phyloP scores from a whole-genome alignment of 2,888 invertebrate genomes.

The Idaea dimidiata region DNA sequence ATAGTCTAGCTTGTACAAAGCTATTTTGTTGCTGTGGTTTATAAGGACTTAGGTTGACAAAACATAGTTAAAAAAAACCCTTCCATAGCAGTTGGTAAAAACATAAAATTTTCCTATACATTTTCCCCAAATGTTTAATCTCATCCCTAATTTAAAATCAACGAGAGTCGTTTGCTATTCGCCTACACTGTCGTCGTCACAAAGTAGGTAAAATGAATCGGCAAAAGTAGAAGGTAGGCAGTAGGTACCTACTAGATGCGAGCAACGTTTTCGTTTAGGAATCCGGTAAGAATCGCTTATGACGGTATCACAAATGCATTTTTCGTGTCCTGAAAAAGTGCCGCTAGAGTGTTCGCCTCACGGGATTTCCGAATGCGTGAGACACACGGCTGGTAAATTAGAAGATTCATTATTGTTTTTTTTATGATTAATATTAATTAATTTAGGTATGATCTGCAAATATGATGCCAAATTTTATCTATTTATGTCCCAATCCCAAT shows the following conservation, averaged over 20 bases:
- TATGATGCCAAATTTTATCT: no score
- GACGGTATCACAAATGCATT: constrained; percentile 74
- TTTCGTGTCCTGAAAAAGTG: constrained; percentile 74
- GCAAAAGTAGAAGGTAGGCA: constrained; percentile 2
- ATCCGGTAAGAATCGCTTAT: constrained; percentile 60
- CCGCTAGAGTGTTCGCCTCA: constrained; percentile 45
- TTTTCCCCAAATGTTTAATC: not conserved
- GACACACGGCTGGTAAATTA: constrained; percentile 32
- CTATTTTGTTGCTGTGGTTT: constrained; percentile 9
- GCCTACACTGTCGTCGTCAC: constrained; percentile 2
- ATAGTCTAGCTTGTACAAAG: constrained; percentile 2
- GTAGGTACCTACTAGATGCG: not conserved
- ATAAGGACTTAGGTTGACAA: not conserved
- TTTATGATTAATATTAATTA: no score
- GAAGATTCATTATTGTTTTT: constrained; percentile 9
- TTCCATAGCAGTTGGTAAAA: not conserved
- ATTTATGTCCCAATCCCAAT: no score
- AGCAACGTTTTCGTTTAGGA: constrained; percentile 38
- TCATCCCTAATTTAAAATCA: not conserved
- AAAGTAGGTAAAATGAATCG: constrained; percentile 18
- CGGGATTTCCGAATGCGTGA: constrained; percentile 44
- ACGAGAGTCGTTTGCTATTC: not conserved
- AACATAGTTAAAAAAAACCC: no score
- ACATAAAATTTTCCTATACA: not conserved
- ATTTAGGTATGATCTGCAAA: no score